These are phyloP conservation scores for Sinhomidia bicolor DNA, from an alignment of 2,888 invertebrate genomes.

Conservation along the genomic window DNA sequence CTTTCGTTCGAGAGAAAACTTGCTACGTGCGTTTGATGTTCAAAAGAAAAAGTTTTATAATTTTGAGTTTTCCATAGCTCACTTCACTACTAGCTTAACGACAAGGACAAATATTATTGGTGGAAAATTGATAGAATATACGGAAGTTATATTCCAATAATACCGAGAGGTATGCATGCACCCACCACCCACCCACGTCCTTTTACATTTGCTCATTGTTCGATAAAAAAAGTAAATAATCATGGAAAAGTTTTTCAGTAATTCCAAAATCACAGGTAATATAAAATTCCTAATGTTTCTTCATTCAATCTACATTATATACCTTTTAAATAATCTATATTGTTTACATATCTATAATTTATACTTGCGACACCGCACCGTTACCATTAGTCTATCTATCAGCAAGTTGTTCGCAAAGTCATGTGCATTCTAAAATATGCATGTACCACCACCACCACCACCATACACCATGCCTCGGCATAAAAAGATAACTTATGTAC, in stretches of 20 bases:
- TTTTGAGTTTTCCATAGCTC: neutral
- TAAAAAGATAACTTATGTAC: neutral
- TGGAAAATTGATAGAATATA: neutral
- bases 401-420: too few species aligned
- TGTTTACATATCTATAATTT: too few species aligned
- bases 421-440: too few species aligned
- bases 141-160: neutral
- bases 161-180: neutral
- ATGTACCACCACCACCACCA: neutral
- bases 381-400: too few species aligned
- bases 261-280: neutral
- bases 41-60: neutral
- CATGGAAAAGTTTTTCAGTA: neutral
- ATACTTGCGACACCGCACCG: too few species aligned
- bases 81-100: too few species aligned
- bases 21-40: neutral
- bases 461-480: too few species aligned
- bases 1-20: neutral
- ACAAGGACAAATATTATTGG: too few species aligned
- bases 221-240: neutral
- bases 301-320: neutral
- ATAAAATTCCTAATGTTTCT: neutral
- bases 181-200: neutral
- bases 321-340: too few species aligned
- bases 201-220: neutral